phyloP scores from a whole-genome alignment of 2,888 invertebrate species.

The Nephrotoma flavescens region DNA sequence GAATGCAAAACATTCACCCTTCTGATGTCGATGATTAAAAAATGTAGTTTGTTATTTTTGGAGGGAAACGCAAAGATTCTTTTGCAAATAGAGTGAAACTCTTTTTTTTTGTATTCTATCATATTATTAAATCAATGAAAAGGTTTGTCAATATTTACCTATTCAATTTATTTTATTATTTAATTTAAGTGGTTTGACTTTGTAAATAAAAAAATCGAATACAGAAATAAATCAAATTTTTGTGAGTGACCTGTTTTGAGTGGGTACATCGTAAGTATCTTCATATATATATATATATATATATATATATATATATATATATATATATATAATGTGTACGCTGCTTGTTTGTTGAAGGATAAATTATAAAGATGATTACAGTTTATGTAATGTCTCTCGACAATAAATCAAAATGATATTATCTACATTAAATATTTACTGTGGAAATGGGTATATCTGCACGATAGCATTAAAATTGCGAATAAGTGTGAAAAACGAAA shows the following conservation, averaged over 20 bases:
- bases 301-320: neutral
- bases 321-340: neutral
- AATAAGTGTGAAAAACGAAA: no score
- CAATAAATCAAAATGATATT: neutral
- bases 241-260: neutral
- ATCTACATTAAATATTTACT: neutral
- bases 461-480: neutral
- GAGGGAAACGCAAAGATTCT: neutral
- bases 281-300: neutral
- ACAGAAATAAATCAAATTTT: neutral
- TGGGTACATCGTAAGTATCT: neutral
- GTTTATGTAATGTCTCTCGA: neutral
- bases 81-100: neutral
- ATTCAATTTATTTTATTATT: constrained; percentile 8
- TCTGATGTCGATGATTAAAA: neutral
- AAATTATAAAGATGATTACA: neutral
- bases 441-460: neutral
- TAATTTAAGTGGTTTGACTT: constrained; percentile 10
- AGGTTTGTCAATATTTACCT: constrained; percentile 9
- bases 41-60: neutral
- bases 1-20: neutral
- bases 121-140: neutral
- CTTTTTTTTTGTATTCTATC: neutral
- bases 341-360: neutral
- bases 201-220: constrained; percentile 1